Evolutionary conservation across 2,797 vertebrate species (phyloP), one percentile per base, ranked within the genome.

Genomic region (Alfaro cultratus): DNA sequence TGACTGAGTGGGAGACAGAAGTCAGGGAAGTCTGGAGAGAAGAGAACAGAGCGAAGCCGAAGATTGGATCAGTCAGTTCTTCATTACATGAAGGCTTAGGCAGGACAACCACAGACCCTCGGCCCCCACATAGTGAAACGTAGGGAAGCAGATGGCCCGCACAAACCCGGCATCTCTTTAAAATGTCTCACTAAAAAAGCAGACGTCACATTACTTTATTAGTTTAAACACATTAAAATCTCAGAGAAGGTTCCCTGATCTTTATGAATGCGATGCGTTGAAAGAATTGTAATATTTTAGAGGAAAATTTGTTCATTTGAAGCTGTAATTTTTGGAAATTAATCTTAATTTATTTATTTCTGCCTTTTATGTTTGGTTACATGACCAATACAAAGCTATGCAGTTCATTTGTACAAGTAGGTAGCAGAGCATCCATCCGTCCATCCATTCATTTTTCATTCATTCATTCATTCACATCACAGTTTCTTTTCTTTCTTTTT

Each of bases 1-100:
- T 53, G 64, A 82, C 85, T 47, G 85, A 88, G 88, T 87, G 89
- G 84, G 89, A 81, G 88, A 43, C 72, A 83, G 55, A 71, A 84
- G 45, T 55, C 45, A 43, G 78, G 75, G 36, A 67, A 60, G 78
- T 74, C 72, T 72, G 47, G 77, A 62, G 75, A 60, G 47, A 80
- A 79, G 45, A 79, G 29, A 34, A 49, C n/a, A 72, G 55, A 76
- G 64, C 36, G 62, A 80, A 77, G 53, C 76, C 45, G n/a, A 76
- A 76, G 41, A 76, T 68, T 49, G 47, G 57, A 77, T 47, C 41
- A 39, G 41, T 34, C 7, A 0, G 31, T 26, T 55, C 1, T 12
- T 55, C 60, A 36, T 15, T 6, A 31, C 0, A 47, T 43, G 43
- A 53, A 71, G 79, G 41, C 46, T 47, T 62, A 34, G 43, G 12